A percentile compares a stretch with the other conserved stretches of the same genome.
These are phyloP conservation scores for Meandrusa payeni DNA, from an alignment of 2,888 invertebrate species.

Conservation along the genomic window DNA sequence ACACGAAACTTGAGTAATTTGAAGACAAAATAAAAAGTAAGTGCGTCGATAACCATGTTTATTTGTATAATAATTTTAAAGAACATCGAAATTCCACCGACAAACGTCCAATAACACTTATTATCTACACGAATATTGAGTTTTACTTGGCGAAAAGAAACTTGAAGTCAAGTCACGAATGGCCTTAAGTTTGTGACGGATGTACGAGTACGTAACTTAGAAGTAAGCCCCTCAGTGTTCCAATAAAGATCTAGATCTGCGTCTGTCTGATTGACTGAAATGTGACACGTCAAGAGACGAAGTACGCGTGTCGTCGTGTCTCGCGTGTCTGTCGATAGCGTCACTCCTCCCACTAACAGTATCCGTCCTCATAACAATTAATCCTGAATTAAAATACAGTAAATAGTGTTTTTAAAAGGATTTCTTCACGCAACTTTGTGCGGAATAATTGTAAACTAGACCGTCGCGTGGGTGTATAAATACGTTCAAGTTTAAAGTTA, in stretches of 20 bases:
- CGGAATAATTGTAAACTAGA: conserved; percentile 8
- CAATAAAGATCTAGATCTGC: conserved; percentile 20
- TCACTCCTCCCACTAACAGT: conserved; percentile 32
- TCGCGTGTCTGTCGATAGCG: conserved; percentile 30
- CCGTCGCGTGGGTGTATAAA: conserved; percentile 4
- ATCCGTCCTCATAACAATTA: conserved; percentile 37
- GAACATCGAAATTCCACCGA: too few species aligned
- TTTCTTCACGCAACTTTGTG: conserved; percentile 27
- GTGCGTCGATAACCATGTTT: too few species aligned
- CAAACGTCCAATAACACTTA: too few species aligned
- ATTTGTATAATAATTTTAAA: too few species aligned
- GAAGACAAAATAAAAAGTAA: too few species aligned
- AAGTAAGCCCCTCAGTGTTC: conserved; percentile 17
- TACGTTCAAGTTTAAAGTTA: not conserved
- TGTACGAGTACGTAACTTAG: not conserved
- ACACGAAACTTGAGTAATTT: too few species aligned
- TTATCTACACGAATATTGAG: too few species aligned
- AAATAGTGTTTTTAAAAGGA: conserved; percentile 31
- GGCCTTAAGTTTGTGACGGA: too few species aligned
- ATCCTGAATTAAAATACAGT: conserved; percentile 37
- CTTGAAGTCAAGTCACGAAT: too few species aligned
- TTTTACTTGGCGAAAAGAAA: too few species aligned
- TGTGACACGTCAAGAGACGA: conserved; percentile 18
- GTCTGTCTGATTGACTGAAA: conserved; percentile 23
- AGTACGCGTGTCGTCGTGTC: not conserved